Base-by-base conservation (phyloP, 2,888 invertebrate genomes). In the Nomada ruficornis region DNA sequence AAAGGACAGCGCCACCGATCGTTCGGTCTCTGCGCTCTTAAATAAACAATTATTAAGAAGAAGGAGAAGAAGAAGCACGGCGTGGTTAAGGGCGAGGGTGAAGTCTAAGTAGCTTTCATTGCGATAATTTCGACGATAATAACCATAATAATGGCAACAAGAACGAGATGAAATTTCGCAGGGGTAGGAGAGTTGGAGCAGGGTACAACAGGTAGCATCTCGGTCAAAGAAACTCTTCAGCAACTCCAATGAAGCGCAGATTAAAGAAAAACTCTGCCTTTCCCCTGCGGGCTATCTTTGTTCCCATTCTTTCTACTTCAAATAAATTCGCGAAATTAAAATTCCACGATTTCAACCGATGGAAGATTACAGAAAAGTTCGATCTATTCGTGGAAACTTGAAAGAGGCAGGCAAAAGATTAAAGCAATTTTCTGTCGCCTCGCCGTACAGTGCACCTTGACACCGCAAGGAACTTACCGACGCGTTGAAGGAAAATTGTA, bases 351-450 rank as follows among this genome's bases (percentile, higher is more conserved):
- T 15, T 47, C 47, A 2, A 47, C 47, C 47, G 47, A 47, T 15
- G 47, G 47, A 10, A 26, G 15, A 29, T 60, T 62, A 29, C 36
- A 10, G 15, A 11, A 36, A 15, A 44, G 63, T 57, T 57, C 55
- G 67, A 75, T 75, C 47, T 15, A 29, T n/a, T 18, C 9, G 9
- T 15, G 57, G 13, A 55, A 68, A 55, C 18, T n/a, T 60, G 13
- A 29, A 23, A 18, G 18, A 9, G 20, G 23, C 0, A 11, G 36
- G 23, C 11, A 2, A 60, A 54, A 18, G 77, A 77, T 80, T 70
- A 70, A 79, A 77, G 64, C 59, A 77, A 79, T 79, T 79, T 79
- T 60, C 69, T 36, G 78, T 64, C 50, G 54, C 65, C 10, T n/a
- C 13, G 2, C 36, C 50, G 62, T 10, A 26, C 79, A 69, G 77